phyloP scores from a whole-genome alignment of 2,888 invertebrate species.

The Carpatolechia fugitivella region DNA sequence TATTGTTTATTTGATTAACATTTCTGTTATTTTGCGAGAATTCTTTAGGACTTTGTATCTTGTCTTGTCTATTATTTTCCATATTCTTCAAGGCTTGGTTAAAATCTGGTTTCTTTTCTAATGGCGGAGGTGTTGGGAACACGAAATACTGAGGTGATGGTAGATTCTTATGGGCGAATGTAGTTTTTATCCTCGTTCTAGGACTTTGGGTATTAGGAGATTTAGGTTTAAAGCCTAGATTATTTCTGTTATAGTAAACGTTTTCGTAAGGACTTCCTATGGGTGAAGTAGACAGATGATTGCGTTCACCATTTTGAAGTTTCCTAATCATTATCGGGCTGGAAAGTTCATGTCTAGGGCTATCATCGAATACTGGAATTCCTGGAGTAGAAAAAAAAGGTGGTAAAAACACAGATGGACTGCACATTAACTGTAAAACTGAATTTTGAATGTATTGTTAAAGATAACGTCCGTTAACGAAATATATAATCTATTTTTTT shows the following conservation, averaged over 20 bases:
- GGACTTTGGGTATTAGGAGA: slow-evolving; percentile 77
- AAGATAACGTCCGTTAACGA: too few relatives aligned
- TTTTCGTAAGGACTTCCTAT: slow-evolving; percentile 81
- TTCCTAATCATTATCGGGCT: slow-evolving; percentile 69
- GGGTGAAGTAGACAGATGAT: slow-evolving; percentile 37
- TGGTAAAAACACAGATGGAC: too few relatives aligned
- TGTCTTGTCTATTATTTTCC: neutral
- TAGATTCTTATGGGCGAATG: slow-evolving; percentile 74
- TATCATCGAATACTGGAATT: slow-evolving; percentile 64
- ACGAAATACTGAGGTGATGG: slow-evolving; percentile 71
- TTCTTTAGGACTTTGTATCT: neutral
- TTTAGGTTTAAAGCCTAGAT: slow-evolving; percentile 59
- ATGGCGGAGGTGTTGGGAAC: slow-evolving; percentile 66
- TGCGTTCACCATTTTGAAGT: slow-evolving; percentile 37
- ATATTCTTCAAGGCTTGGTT: slow-evolving; percentile 15
- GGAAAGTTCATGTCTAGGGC: slow-evolving; percentile 50
- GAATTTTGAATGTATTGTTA: too few relatives aligned
- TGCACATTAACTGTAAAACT: too few relatives aligned
- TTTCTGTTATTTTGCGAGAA: neutral
- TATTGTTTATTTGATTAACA: neutral
- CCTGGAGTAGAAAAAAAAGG: slow-evolving; percentile 20
- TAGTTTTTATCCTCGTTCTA: slow-evolving; percentile 81
- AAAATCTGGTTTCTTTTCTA: slow-evolving; percentile 51
- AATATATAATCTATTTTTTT: too few relatives aligned
- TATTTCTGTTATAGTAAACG: slow-evolving; percentile 66